Conservation (phyloP, 2,888 invertebrate species). For the Sphaerophoria rueppellii region DNA sequence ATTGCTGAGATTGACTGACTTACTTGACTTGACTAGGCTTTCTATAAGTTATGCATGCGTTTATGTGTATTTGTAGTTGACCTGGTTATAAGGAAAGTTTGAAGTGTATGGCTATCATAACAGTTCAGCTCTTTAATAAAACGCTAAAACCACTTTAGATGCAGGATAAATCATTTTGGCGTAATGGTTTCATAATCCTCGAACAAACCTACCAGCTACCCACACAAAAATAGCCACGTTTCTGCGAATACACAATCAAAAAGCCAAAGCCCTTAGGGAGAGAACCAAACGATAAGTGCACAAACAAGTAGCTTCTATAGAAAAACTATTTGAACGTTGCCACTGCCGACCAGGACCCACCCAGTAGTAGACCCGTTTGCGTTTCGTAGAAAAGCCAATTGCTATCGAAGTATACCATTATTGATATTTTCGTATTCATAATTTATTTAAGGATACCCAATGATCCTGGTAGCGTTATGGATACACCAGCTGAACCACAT, state of each 20-base stretch:
- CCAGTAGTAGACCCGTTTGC: neutral
- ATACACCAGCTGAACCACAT: slow-evolving; percentile 58
- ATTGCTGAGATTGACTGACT: neutral
- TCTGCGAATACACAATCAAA: too few relatives aligned
- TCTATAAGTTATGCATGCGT: too few relatives aligned
- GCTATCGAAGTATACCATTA: slow-evolving; percentile 69
- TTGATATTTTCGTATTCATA: slow-evolving; percentile 73
- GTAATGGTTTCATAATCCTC: slow-evolving; percentile 48
- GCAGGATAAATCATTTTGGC: slow-evolving; percentile 58
- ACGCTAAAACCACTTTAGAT: slow-evolving; percentile 69
- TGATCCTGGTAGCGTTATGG: slow-evolving; percentile 37
- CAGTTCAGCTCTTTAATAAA: slow-evolving; percentile 72
- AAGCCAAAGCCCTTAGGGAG: neutral
- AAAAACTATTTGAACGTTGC: neutral
- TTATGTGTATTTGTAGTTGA: neutral
- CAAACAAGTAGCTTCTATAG: neutral
- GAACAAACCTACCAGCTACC: neutral
- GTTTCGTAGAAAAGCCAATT: slow-evolving; percentile 51
- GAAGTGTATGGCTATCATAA: slow-evolving; percentile 67
- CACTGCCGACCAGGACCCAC: neutral
- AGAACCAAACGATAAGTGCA: slow-evolving; percentile 13
- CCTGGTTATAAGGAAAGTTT: slow-evolving; percentile 16
- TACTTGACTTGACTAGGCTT: too few relatives aligned
- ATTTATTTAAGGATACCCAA: slow-evolving; percentile 67
- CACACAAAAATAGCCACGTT: neutral